Evolutionary conservation across 2,888 invertebrate species (phyloP), one percentile per base, ranked within the genome.

Genomic region (Lochmaea capreae): DNA sequence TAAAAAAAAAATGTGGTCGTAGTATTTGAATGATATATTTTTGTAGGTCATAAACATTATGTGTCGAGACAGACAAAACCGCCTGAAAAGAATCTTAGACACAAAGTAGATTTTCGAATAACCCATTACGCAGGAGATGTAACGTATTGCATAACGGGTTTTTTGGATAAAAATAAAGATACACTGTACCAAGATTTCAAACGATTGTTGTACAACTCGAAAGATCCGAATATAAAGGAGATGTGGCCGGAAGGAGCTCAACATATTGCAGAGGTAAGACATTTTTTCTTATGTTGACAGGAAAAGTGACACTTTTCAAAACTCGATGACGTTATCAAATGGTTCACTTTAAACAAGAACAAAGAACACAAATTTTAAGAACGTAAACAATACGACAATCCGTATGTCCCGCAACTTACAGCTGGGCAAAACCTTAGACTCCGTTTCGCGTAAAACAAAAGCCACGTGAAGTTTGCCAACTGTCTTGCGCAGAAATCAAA

Each of bases 181-280:
- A 95, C 96, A 0, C 89, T 99, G 65, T 99, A 96, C 89, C 98
- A 98, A 89, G 98, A 99, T 88, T 96, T 99, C 84, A 99, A 98
- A 89, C 89, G 99, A 42, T 89, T 99, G 72, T 89, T 98, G 79
- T 97, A 92, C 87, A 93, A 94, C 83, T 97, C 97, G 65, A 89
- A 89, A 72, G 94, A 97, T 87, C 85, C 88, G 22, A 91, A 95
- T 79, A 90, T 99, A 58, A 91, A 92, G 59, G 89, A 89, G 75
- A 97, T 99, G 97, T 99, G 98, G 97, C 98, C 98, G 0, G 99
- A 99, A 87, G 99, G 99, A 42, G 95, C 95, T 33, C 93, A 94
- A 83, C 92, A 96, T 83, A 96, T 98, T 81, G 92, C 92, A 54
- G 92, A 94, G 91, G 91, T 94, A 89, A 87, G 88, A 65, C 16